phyloP scores from a whole-genome alignment of 2,888 invertebrate genomes.

The Terebella lapidaria region DNA sequence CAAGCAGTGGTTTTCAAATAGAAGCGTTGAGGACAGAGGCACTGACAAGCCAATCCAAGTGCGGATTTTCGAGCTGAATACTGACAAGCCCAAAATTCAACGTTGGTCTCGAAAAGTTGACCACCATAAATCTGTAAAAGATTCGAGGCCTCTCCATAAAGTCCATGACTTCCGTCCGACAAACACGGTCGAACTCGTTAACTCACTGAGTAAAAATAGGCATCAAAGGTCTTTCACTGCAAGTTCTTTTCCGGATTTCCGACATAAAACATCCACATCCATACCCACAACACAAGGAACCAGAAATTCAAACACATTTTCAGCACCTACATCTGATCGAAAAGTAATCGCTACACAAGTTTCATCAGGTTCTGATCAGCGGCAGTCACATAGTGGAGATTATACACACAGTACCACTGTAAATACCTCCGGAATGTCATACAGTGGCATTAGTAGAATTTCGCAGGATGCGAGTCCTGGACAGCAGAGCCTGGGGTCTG shows the following conservation, averaged over 20 bases:
- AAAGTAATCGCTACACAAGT: no score
- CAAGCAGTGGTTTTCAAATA: neutral
- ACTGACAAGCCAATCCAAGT: neutral
- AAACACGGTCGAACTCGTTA: neutral
- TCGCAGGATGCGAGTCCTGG: neutral
- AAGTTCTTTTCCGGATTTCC: no score
- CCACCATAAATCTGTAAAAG: neutral
- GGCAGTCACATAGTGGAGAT: no score
- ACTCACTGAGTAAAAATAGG: no score
- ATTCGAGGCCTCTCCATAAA: neutral
- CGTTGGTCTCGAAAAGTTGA: neutral
- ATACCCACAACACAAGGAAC: neutral
- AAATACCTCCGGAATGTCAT: neutral
- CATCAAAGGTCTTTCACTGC: no score
- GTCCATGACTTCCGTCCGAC: neutral
- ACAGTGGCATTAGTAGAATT: neutral
- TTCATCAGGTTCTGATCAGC: neutral
- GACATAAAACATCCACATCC: neutral
- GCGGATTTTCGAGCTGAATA: neutral
- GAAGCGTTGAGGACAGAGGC: neutral
- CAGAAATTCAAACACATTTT: no score
- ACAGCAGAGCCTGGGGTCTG: neutral
- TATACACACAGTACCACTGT: no score
- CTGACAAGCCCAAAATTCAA: neutral
- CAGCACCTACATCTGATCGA: no score